A percentile compares a stretch with the other conserved stretches of the same genome.
Evolutionary conservation across 2,113 vertebrate species (phyloP).

Genomic region (Podilymbus podiceps): DNA sequence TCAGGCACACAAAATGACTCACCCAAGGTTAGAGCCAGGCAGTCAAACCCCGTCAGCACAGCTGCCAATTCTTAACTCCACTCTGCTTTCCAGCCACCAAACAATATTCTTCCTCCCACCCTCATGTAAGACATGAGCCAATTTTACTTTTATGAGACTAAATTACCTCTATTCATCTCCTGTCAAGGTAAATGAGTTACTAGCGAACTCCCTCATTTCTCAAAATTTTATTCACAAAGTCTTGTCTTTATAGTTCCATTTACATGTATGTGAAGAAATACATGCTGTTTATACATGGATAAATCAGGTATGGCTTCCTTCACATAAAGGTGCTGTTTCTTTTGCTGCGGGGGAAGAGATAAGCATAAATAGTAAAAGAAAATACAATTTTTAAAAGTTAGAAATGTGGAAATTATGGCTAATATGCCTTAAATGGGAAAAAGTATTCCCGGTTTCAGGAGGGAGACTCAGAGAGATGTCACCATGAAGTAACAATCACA

Average conservation of each 20-base stretch:
- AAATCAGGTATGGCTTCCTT: not conserved
- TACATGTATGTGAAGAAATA: not conserved
- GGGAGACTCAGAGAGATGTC: not conserved
- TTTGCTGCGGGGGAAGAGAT: not conserved
- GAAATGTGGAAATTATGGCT: not conserved
- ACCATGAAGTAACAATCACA: not conserved
- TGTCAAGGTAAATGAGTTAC: slow-evolving; percentile 54
- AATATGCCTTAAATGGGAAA: not conserved
- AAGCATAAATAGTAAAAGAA: not conserved
- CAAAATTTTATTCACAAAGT: slow-evolving; percentile 48
- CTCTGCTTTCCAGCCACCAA: not conserved
- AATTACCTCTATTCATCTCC: slow-evolving; percentile 68
- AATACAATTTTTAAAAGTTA: not conserved
- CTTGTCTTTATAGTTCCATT: slow-evolving; percentile 35
- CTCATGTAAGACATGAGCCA: slow-evolving; percentile 47
- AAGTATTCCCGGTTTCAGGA: not conserved
- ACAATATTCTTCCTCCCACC: slow-evolving; percentile 33
- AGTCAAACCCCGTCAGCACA: not conserved
- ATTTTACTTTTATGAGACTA: slow-evolving; percentile 63
- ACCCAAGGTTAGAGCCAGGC: not conserved
- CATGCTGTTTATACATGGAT: not conserved
- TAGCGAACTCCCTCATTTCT: slow-evolving; percentile 45
- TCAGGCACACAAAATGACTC: not conserved
- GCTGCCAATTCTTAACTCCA: slow-evolving; percentile 22
- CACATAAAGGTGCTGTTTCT: not conserved